Conservation (phyloP, 2,113 vertebrate genomes). For the Scytalopus superciliaris region DNA sequence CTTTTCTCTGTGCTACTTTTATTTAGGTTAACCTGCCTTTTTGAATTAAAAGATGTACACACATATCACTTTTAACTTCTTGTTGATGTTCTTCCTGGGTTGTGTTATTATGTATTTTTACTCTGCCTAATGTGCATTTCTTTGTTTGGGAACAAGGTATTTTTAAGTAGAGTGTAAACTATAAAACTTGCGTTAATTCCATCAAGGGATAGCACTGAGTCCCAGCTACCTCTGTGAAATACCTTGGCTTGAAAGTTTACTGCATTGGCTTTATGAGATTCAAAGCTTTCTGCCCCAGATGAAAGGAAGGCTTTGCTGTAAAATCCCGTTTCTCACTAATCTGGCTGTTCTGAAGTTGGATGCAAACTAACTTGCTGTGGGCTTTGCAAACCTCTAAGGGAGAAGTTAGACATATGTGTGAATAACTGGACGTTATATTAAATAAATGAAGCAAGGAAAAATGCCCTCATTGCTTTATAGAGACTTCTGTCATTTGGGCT, state of each 20-base stretch:
- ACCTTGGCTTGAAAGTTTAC: constrained; percentile 44
- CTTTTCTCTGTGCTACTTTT: background rate
- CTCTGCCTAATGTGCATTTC: background rate
- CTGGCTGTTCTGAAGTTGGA: background rate
- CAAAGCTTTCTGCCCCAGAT: constrained; percentile 37
- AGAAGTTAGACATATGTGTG: background rate
- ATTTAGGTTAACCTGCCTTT: background rate
- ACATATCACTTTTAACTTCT: background rate
- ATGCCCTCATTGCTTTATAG: background rate
- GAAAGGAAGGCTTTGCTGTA: constrained; percentile 39
- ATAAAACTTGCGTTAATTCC: constrained; percentile 41
- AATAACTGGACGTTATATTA: background rate
- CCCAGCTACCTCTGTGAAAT: background rate
- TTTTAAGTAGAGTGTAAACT: constrained; percentile 32
- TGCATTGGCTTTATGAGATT: constrained; percentile 24
- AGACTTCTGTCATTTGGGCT: background rate
- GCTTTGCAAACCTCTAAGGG: background rate
- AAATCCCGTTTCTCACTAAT: background rate
- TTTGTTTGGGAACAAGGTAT: constrained; percentile 1
- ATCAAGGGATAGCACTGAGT: background rate
- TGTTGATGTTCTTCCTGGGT: background rate
- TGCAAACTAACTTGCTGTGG: background rate
- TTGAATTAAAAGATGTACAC: background rate
- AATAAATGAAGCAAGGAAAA: background rate
- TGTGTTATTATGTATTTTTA: background rate